Evolutionary conservation across 2,888 invertebrate genomes (phyloP), one percentile per base, ranked within the genome.

Genomic region (Drosophila greeni): DNA sequence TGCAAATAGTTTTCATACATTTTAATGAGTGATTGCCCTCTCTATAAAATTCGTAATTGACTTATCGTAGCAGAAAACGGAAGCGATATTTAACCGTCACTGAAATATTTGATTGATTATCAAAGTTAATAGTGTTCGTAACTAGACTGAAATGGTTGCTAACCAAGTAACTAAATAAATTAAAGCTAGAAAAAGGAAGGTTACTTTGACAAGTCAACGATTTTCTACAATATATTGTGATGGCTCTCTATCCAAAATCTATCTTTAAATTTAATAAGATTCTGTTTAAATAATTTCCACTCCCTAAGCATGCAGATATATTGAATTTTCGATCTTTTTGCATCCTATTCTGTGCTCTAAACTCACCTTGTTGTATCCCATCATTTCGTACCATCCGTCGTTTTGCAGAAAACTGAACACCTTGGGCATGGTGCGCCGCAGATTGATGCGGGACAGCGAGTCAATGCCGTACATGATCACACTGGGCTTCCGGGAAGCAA

Each of bases 391-490:
- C 91, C 94, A 95, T 54, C 90, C 92, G 48, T 91, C 91, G 5
- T 91, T 89, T 33, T 91, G 87, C n/a, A 97, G 89, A 81, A 92
- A 92, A 3, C 89, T 86, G 8, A 90, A 88, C 0, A 95, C 95
- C 76, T 90, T 89, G 0, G 93, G 93, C 92, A 97, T 93, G 5
- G 93, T 92, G 34, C 95, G 91, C 3, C 92, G 90, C 70, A 95
- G 91, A 83, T 96, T 95, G 43, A 94, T 90, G 58, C 95, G 89
- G 0, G 96, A 96, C 73, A 96, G 91, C 9, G 94, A 94, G 85
- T 96, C 95, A 75, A 96, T 92, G 20, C 95, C 96, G 20, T 96
- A 86, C 82, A 95, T 89, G 23, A 96, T 87, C 0, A 96, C 92
- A 84, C 92, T 94, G 12, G 92, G 87, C 48, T 78, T 80, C 2